These are phyloP conservation scores for Trachelus iudaicus DNA, from an alignment of 2,888 invertebrate species.

Conservation along the genomic window DNA sequence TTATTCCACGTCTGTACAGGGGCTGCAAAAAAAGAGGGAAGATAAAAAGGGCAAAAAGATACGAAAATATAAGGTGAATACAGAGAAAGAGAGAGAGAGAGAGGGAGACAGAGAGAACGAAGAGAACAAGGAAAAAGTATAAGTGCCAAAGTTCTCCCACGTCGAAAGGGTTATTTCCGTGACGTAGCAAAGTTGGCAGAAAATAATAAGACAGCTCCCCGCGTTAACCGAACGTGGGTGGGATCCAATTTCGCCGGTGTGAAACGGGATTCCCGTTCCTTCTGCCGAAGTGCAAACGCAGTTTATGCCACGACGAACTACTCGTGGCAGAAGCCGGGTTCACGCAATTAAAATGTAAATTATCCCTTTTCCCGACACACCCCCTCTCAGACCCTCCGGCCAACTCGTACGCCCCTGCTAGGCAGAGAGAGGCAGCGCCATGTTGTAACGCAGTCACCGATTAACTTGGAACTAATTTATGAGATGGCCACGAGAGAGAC, in stretches of 20 bases:
- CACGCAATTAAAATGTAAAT: slow-evolving; percentile 61
- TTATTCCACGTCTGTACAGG: too few species aligned
- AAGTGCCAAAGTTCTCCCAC: neutral
- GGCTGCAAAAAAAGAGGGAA: too few species aligned
- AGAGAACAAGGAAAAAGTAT: too few species aligned
- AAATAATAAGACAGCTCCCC: slow-evolving; percentile 20
- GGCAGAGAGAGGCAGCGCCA: neutral
- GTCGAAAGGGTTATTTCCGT: neutral
- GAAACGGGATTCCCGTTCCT: slow-evolving; percentile 15
- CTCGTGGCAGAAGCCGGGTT: slow-evolving; percentile 24
- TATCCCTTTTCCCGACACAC: slow-evolving; percentile 46
- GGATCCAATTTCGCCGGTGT: slow-evolving; percentile 25
- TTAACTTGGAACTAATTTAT: slow-evolving; percentile 58
- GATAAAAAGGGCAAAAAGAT: too few species aligned
- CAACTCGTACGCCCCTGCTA: slow-evolving; percentile 8
- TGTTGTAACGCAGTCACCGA: slow-evolving; percentile 46
- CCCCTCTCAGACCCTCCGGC: slow-evolving; percentile 11
- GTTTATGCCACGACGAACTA: neutral
- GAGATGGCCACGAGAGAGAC: slow-evolving; percentile 28
- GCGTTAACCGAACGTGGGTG: neutral
- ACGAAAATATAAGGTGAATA: neutral
- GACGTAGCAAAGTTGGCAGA: neutral
- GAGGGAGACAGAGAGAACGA: neutral
- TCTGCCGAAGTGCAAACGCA: slow-evolving; percentile 6
- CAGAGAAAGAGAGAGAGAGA: neutral